Conservation (phyloP, 2,797 vertebrate genomes). For the Labroides dimidiatus region DNA sequence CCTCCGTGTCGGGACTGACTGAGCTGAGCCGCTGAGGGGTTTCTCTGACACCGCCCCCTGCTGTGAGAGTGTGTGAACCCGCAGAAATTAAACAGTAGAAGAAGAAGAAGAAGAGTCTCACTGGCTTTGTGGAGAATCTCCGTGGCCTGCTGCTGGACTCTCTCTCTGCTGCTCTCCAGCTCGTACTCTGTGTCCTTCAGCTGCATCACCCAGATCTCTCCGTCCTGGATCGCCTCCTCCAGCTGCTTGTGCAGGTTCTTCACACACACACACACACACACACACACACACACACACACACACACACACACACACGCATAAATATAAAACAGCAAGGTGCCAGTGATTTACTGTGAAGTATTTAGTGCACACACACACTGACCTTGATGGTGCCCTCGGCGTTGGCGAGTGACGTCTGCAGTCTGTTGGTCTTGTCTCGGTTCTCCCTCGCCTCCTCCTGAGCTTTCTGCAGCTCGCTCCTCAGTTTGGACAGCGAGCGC, state of each 20-base stretch:
- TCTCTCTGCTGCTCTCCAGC: constrained; percentile 92
- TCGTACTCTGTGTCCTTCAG: constrained; percentile 97
- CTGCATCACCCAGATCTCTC: constrained; percentile 94
- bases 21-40: too few relatives aligned
- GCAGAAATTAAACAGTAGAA: neutral
- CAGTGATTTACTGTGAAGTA: too few relatives aligned
- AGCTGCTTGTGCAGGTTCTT: constrained; percentile 98
- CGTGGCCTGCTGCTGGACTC: constrained; percentile 94
- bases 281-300: neutral
- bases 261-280: neutral
- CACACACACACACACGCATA: neutral
- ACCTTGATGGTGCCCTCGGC: constrained; percentile 95
- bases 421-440: constrained; percentile 93
- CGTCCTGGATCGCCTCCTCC: constrained; percentile 94
- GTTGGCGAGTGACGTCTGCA: constrained; percentile 90
- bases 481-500: constrained; percentile 93
- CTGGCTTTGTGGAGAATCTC: constrained; percentile 98
- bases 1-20: too few relatives aligned
- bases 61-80: too few relatives aligned
- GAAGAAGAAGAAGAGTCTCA: constrained; percentile 68
- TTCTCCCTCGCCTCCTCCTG: constrained; percentile 94
- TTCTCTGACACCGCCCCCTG: too few relatives aligned
- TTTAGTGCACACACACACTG: neutral
- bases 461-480: constrained; percentile 93
- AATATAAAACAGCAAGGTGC: too few relatives aligned